Conservation (phyloP, 2,113 vertebrate genomes). For the Lophochroa leadbeateri region DNA sequence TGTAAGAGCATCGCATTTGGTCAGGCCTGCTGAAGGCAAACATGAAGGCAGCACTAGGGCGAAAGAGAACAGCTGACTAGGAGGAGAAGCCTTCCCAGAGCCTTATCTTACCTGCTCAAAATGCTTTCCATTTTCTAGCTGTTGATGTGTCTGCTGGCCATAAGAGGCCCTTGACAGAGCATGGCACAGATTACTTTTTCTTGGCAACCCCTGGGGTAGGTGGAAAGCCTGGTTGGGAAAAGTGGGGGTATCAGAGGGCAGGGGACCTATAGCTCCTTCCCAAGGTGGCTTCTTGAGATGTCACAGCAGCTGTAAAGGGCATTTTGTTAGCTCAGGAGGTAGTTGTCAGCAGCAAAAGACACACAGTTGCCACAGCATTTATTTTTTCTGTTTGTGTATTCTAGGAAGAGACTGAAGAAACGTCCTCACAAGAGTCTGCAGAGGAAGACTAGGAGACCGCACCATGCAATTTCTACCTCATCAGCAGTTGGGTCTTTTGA, state of each 20-base stretch:
- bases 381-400: constrained; percentile 57
- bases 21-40: constrained; percentile 7
- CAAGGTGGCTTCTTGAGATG: neutral
- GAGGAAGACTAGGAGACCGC: constrained; percentile 88
- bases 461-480: constrained; percentile 91
- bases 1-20: neutral
- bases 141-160: neutral
- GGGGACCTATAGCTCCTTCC: neutral
- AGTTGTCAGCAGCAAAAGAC: neutral
- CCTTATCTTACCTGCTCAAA: neutral
- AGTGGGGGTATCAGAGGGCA: neutral
- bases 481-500: constrained; percentile 92
- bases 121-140: neutral
- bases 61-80: neutral
- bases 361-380: neutral
- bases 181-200: neutral
- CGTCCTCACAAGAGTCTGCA: constrained; percentile 86
- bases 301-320: neutral
- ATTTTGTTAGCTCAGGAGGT: neutral
- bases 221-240: neutral
- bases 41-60: neutral
- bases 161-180: neutral
- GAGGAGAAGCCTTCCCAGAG: neutral
- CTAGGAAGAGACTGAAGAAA: constrained; percentile 88
- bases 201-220: neutral